Conservation (phyloP, 1,140 invertebrate genomes). For the Drosophila dunni region DNA sequence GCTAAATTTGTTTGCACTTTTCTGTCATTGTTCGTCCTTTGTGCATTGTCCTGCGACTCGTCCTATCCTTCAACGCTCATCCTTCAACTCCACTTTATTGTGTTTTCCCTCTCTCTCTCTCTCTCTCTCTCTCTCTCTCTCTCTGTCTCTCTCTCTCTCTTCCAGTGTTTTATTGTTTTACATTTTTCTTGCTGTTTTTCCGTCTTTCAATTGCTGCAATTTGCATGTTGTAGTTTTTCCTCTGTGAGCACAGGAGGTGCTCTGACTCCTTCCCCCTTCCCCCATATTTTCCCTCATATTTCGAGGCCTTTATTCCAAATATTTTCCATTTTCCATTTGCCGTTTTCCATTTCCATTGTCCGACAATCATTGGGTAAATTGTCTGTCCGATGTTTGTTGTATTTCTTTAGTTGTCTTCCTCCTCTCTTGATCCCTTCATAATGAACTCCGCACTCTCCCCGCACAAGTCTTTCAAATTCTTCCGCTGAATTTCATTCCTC, state of each 20-base stretch:
- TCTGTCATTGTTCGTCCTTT: slow-evolving; percentile 51
- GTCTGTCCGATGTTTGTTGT: slow-evolving; percentile 46
- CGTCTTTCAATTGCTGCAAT: slow-evolving; percentile 41
- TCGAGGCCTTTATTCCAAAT: slow-evolving; percentile 4
- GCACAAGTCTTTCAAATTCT: not conserved
- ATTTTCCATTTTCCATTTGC: slow-evolving; percentile 39
- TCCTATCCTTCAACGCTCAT: not conserved
- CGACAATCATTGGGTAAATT: slow-evolving; percentile 42
- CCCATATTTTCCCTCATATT: slow-evolving; percentile 4
- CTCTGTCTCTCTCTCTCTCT: no score
- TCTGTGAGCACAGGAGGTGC: not conserved
- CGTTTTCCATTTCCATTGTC: slow-evolving; percentile 36
- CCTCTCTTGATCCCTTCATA: slow-evolving; percentile 34
- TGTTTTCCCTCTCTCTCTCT: not conserved
- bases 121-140: not conserved
- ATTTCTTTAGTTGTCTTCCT: not conserved
- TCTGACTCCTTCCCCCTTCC: not conserved
- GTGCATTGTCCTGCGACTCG: slow-evolving; percentile 40
- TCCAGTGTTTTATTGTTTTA: not conserved
- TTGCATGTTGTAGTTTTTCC: slow-evolving; percentile 40
- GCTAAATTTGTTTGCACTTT: slow-evolving; percentile 73
- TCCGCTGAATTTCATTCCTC: not conserved
- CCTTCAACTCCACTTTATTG: not conserved
- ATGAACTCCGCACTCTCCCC: slow-evolving; percentile 30
- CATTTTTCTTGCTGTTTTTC: slow-evolving; percentile 4